Base-by-base conservation (phyloP, 2,888 invertebrate genomes). In the Tetranychus piercei region DNA sequence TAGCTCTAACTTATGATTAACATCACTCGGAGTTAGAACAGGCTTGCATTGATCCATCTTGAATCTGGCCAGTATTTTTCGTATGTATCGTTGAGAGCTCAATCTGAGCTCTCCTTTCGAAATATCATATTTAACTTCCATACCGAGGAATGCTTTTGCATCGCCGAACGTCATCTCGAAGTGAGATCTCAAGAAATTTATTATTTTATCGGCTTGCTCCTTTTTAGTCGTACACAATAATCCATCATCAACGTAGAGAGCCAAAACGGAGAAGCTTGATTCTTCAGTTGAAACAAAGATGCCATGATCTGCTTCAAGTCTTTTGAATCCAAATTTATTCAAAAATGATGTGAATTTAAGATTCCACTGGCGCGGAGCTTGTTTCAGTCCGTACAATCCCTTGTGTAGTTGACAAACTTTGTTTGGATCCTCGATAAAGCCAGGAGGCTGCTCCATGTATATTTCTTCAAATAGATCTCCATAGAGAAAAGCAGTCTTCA, bases 191-290 rank as follows among this genome's bases (percentile, higher is more conserved):
- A 75, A 44, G 4, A 1, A 20, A 18, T 9, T 20, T 8, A 64
- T 23, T 6, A 75, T 65, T 7, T 72, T 44, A 1, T 11, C 6
- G n/a, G 55, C 15, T n/a, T 18, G 15, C 3, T 23, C 43, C 45
- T 76, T 71, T 18, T 4, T 20, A 5, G 45, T 72, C 1, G 69
- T 44, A 15, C 45, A 44, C 6, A 71, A 5, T 11, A 76, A 23
- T 2, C 73, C 72, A 69, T 78, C 78, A 72, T 78, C 78, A 9
- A 78, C 78, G 74, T 78, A 78, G 1, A 78, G 45, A n/a, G 74
- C 76, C 5, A 78, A 3, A 9, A 77, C 23, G 15, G n/a, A 18
- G 7, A 22, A 34, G 18, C 15, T 22, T 15, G 34, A 22, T 18
- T 43, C 3, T 20, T 64, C 20, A 9, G 15, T 34, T 5, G 22